Base-by-base conservation (phyloP, 2,888 invertebrate genomes). In the Pristionchus mayeri region DNA sequence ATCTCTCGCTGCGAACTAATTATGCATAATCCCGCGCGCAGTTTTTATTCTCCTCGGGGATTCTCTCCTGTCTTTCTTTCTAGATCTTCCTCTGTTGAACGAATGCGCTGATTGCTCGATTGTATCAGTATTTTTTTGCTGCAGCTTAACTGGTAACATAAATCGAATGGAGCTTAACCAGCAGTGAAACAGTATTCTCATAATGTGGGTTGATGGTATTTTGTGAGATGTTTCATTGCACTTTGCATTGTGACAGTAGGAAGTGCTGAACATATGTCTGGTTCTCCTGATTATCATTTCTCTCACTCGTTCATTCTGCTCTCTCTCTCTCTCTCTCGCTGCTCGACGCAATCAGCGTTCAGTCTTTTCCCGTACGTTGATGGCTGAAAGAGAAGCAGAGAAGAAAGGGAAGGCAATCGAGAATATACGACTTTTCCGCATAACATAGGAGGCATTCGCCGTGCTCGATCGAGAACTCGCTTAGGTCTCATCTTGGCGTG, bases 311-410 rank as follows among this genome's bases (percentile, higher is more conserved):
- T n/a, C n/a, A n/a, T n/a, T n/a, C n/a, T n/a, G n/a, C n/a, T 44
- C 44, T 54, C 54, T 54, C 7, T 54, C 7, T 54, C 54, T 54
- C 21, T 18, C 4, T 54, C 54, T 54, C 54, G 16, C 54, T 54
- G 4, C 21, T 40, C 40, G 40, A 21, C 37, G n/a, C 71, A 71
- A 71, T 71, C 71, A 71, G 71, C 71, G 71, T 71, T 71, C 71
- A 37, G 44, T 44, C 40, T 44, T 18, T 40, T 71, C 71, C 71
- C 71, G 44, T 37, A 71, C 24, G 40, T 71, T 37, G 63, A 63
- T 63, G 71, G 71, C n/a, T 13, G 40, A 40, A 24, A 34, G 63
- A n/a, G 71, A 71, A 9, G n/a, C 24, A 71, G 44, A 71, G 71
- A 44, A n/a, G n/a, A n/a, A 7, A 71, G 24, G 44, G 11, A n/a